A percentile compares a stretch with the other conserved stretches of the same genome.
Evolutionary conservation across 2,113 vertebrate genomes (phyloP).

Genomic region (Pygoscelis adeliae): DNA sequence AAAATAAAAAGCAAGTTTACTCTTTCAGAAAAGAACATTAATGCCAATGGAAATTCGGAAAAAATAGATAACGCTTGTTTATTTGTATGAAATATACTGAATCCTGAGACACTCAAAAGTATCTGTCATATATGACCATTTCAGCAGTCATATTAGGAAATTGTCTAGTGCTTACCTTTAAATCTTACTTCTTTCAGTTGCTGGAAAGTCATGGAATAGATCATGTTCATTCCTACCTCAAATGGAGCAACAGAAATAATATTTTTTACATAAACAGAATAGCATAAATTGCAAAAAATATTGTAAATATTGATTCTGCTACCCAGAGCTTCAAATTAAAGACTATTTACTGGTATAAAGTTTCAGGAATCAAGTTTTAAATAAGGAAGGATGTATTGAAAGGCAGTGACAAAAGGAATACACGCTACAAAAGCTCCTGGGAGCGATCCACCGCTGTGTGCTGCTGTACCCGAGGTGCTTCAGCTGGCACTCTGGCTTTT

Average conservation of each 20-base stretch:
- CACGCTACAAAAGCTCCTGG: too few relatives aligned
- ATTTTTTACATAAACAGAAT: background rate
- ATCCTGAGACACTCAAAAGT: background rate
- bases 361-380: background rate
- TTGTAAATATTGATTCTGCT: background rate
- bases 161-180: background rate
- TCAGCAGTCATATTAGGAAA: background rate
- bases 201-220: background rate
- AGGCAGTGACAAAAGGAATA: background rate
- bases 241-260: background rate
- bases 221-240: background rate
- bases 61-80: background rate
- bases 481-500: background rate
- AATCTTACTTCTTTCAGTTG: background rate
- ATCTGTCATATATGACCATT: background rate
- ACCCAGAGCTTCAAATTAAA: background rate
- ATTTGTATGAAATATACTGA: background rate
- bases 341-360: background rate
- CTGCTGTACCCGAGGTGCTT: background rate
- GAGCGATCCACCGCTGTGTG: accelerated
- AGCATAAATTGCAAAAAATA: background rate
- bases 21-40: background rate
- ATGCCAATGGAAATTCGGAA: background rate
- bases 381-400: background rate
- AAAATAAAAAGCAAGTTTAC: background rate